phyloP scores from a whole-genome alignment of 2,113 vertebrate genomes.

The Lophura nycthemera region DNA sequence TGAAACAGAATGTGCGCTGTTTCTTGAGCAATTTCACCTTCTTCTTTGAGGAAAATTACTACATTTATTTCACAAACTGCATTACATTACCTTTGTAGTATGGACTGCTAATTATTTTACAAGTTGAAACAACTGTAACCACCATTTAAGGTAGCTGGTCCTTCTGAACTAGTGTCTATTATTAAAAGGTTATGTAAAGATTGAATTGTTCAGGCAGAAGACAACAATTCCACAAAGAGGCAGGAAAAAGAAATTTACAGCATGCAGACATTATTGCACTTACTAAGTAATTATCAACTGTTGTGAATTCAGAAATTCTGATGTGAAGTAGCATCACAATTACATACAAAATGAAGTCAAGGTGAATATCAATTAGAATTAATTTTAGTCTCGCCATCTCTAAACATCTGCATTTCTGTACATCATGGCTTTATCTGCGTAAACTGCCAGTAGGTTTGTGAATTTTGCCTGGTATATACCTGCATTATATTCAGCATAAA shows the following conservation, averaged over 20 bases:
- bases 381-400: conserved; percentile 41
- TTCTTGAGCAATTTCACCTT: background rate
- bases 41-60: background rate
- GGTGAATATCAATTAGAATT: conserved; percentile 55
- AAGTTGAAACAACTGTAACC: background rate
- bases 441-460: background rate
- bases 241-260: background rate
- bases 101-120: background rate
- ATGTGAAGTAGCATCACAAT: conserved; percentile 33
- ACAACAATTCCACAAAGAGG: background rate
- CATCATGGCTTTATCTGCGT: conserved; percentile 25
- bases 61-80: background rate
- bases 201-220: background rate
- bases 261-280: background rate
- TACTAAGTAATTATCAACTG: conserved; percentile 44
- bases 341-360: conserved; percentile 64
- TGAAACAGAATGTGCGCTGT: background rate
- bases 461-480: background rate
- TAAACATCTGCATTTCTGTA: conserved; percentile 53
- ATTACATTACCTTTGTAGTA: background rate
- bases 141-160: background rate
- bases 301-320: conserved; percentile 40
- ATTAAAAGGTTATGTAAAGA: conserved; percentile 22
- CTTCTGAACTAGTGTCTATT: background rate
- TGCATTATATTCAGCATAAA: background rate